Evolutionary conservation across 2,888 invertebrate species (phyloP).

Genomic region (Drosophila differens): DNA sequence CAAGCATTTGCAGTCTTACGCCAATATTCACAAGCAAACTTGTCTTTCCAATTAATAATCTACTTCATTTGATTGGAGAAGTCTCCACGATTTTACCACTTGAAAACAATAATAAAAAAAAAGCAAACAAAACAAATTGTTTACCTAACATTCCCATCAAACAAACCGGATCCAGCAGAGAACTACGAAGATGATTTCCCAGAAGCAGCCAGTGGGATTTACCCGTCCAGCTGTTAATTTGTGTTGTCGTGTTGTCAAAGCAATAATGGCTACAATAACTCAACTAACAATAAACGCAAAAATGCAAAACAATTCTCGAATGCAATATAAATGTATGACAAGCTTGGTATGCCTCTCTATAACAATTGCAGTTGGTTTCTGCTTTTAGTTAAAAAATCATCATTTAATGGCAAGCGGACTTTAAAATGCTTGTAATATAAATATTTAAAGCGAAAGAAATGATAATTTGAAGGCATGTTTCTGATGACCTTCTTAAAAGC

Average conservation of each 20-base stretch:
- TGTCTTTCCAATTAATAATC: not conserved
- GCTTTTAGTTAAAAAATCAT: not conserved
- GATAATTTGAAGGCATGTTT: not conserved
- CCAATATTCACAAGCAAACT: not conserved
- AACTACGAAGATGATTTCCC: conserved; percentile 52
- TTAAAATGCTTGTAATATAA: not conserved
- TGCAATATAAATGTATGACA: conserved; percentile 6
- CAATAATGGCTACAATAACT: conserved; percentile 8
- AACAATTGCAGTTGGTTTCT: not conserved
- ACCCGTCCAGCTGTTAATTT: conserved; percentile 37
- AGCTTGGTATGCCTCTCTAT: too few relatives aligned
- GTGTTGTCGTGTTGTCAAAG: conserved; percentile 17
- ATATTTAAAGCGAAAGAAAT: not conserved
- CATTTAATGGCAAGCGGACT: not conserved
- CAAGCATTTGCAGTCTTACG: not conserved
- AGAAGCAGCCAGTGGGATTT: conserved; percentile 40
- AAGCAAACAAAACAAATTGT: conserved; percentile 10
- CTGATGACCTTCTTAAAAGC: not conserved
- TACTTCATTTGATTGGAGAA: not conserved
- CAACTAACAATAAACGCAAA: conserved; percentile 37
- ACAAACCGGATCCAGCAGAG: conserved; percentile 49
- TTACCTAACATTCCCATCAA: conserved; percentile 39
- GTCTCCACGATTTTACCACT: not conserved
- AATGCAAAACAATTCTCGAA: conserved; percentile 50
- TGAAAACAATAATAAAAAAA: not conserved